These are phyloP conservation scores for Phaethornis superciliosus DNA, from an alignment of 2,113 vertebrate species.

Conservation along the genomic window DNA sequence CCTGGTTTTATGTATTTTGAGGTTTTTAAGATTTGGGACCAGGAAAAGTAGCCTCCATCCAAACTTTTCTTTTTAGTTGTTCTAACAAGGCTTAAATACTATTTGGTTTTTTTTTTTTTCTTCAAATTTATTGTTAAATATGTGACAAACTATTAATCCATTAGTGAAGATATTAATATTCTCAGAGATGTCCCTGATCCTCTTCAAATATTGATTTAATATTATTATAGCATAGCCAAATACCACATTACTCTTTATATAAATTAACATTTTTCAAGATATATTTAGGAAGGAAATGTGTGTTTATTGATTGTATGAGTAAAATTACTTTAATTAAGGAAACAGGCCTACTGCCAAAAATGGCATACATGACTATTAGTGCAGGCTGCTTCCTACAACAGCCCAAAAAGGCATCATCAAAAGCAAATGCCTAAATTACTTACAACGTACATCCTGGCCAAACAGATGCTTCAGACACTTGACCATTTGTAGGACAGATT, in stretches of 20 bases:
- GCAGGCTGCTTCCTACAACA: constrained; percentile 48
- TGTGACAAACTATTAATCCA: constrained; percentile 38
- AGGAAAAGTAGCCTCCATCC: not conserved
- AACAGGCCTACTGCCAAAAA: constrained; percentile 59
- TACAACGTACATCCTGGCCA: constrained; percentile 32
- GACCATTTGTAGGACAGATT: not conserved
- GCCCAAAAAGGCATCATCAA: constrained; percentile 51
- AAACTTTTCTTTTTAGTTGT: not conserved
- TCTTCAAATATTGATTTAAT: constrained; percentile 58
- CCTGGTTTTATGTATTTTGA: not conserved
- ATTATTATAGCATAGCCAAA: constrained; percentile 39
- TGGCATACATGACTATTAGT: constrained; percentile 44
- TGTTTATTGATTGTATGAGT: constrained; percentile 69
- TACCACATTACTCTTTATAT: constrained; percentile 45
- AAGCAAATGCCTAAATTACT: constrained; percentile 62
- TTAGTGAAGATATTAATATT: constrained; percentile 38
- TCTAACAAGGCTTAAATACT: not conserved
- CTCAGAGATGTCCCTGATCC: constrained; percentile 30
- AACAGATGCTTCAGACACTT: constrained; percentile 29
- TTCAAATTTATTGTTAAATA: not conserved
- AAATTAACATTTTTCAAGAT: constrained; percentile 59
- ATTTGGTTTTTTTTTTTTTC: not conserved
- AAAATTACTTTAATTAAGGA: constrained; percentile 67
- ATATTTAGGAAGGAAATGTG: constrained; percentile 70
- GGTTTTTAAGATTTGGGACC: not conserved